Evolutionary conservation across 2,797 vertebrate genomes (phyloP).

Genomic region (Pteropus rufus): DNA sequence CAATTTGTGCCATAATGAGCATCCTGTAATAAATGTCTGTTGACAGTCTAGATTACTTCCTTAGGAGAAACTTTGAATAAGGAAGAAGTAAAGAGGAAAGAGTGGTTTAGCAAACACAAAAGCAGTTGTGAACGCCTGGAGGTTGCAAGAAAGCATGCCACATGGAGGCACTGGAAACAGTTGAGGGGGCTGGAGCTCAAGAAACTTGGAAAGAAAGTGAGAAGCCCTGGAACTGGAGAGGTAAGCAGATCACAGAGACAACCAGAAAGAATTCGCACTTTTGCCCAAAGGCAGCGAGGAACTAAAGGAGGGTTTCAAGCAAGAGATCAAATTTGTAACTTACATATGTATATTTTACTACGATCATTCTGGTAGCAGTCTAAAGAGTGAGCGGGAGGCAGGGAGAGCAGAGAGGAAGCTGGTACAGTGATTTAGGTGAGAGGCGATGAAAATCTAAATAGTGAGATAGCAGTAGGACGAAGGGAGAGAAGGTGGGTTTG

Average conservation of each 20-base stretch:
- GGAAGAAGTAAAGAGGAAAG: not conserved
- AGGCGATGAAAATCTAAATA: too few relatives aligned
- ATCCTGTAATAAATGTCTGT: not conserved
- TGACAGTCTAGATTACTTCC: not conserved
- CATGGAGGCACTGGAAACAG: not conserved
- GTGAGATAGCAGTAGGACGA: not conserved
- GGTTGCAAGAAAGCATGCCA: not conserved
- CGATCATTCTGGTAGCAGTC: not conserved
- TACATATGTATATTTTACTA: not conserved
- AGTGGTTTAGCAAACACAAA: not conserved
- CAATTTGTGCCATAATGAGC: not conserved
- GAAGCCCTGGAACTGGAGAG: not conserved
- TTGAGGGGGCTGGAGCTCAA: not conserved
- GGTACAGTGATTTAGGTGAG: not conserved
- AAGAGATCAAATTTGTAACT: not conserved
- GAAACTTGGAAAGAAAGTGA: not conserved
- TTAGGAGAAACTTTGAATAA: not conserved
- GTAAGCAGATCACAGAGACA: not conserved
- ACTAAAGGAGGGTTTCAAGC: not conserved
- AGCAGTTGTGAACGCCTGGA: not conserved
- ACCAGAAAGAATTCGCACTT: not conserved
- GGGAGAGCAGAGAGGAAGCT: not conserved
- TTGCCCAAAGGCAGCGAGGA: not conserved
- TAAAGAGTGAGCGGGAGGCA: not conserved
- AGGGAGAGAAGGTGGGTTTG: not conserved